A percentile compares a stretch with the other conserved stretches of the same genome.
These are phyloP conservation scores for Aspidiotus destructor DNA, from an alignment of 2,888 invertebrate species.

Conservation along the genomic window DNA sequence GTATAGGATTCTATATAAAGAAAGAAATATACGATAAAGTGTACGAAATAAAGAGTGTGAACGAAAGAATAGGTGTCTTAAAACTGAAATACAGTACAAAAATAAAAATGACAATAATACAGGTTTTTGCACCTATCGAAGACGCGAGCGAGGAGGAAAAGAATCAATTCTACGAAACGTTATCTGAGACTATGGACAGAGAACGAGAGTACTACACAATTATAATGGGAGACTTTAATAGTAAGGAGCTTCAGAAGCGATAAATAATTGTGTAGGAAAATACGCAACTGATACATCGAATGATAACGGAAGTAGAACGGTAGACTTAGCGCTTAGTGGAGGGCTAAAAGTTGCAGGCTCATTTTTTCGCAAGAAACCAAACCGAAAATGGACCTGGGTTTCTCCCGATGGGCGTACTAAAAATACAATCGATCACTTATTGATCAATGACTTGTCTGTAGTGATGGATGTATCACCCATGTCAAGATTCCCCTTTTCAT, in stretches of 20 bases:
- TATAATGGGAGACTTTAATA: background rate
- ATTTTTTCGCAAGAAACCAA: background rate
- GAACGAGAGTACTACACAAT: constrained; percentile 2
- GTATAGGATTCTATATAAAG: no score
- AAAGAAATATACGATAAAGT: no score
- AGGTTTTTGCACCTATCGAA: no score
- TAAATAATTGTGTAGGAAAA: background rate
- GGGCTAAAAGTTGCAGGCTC: constrained; percentile 1
- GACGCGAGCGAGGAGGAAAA: no score
- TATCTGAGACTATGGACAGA: background rate
- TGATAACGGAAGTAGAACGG: background rate
- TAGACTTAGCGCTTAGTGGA: background rate
- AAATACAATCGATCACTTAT: constrained; percentile 2
- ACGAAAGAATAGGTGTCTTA: no score
- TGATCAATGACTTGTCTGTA: background rate
- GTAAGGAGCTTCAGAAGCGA: background rate
- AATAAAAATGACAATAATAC: no score
- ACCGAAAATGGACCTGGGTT: background rate
- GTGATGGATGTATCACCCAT: background rate
- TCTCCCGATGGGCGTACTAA: constrained; percentile 1
- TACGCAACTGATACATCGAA: background rate
- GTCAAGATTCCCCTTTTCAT: constrained; percentile 4
- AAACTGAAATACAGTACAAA: no score
- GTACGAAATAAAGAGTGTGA: no score
- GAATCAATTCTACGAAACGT: no score